A percentile compares a stretch with the other conserved stretches of the same genome.
These are phyloP conservation scores for Drosophila sordidula DNA, from an alignment of 2,888 invertebrate genomes.

Conservation along the genomic window DNA sequence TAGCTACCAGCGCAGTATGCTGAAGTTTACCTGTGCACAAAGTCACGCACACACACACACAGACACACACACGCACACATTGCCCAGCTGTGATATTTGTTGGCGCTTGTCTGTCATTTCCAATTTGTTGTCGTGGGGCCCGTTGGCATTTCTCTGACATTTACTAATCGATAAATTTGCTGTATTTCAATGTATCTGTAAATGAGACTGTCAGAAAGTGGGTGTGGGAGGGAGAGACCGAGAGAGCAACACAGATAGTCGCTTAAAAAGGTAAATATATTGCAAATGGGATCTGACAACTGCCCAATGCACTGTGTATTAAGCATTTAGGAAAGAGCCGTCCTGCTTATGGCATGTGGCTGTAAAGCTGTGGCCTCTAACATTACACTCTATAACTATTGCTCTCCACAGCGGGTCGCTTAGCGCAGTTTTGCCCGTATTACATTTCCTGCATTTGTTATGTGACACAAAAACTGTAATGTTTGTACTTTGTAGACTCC, in stretches of 20 bases:
- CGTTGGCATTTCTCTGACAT: conserved; percentile 58
- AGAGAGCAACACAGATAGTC: not conserved
- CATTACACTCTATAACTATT: no score
- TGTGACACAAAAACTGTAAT: not conserved
- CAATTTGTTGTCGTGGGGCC: conserved; percentile 59
- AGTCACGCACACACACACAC: conserved; percentile 9
- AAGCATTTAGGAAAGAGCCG: not conserved
- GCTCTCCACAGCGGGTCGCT: no score
- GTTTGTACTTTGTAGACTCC: no score
- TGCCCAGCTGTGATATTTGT: conserved; percentile 63
- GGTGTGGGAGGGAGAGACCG: not conserved
- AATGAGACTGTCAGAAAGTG: conserved; percentile 13
- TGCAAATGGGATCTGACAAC: not conserved
- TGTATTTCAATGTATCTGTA: conserved; percentile 52
- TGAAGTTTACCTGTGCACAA: conserved; percentile 45
- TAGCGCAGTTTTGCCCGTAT: no score
- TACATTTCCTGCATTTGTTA: no score
- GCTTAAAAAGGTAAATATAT: not conserved
- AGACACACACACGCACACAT: conserved; percentile 12
- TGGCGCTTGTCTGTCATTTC: conserved; percentile 75
- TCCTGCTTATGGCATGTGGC: not conserved
- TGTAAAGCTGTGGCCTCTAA: not conserved
- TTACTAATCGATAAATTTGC: conserved; percentile 72
- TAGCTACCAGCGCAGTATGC: conserved; percentile 10
- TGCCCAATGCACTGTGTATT: no score